Percentiles rank a stretch among this genome's conserved stretches.
These are phyloP conservation scores for Hippopotamyrus pictus DNA, from an alignment of 2,797 vertebrate species.

Conservation along the genomic window DNA sequence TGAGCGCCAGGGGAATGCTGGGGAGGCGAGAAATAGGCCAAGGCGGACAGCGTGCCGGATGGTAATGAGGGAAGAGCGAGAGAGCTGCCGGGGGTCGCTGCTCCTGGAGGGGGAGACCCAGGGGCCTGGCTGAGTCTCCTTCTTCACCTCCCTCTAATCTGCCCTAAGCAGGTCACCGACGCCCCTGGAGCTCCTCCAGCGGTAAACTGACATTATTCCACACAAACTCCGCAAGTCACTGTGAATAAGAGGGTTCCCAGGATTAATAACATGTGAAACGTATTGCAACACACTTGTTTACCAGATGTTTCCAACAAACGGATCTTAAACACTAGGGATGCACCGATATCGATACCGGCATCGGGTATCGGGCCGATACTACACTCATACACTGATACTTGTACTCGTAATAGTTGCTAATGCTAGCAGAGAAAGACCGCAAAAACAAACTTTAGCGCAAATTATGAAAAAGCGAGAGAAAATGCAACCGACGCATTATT, in stretches of 20 bases:
- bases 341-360: too few relatives aligned
- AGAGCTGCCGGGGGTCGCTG: conserved; percentile 33
- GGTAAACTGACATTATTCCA: background rate
- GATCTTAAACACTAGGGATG: too few relatives aligned
- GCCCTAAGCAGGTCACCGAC: background rate
- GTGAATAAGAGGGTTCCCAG: background rate
- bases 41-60: conserved; percentile 17
- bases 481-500: too few relatives aligned
- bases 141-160: background rate
- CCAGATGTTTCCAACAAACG: background rate
- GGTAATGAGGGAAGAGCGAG: conserved; percentile 51
- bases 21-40: background rate
- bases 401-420: too few relatives aligned
- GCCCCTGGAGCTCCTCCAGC: background rate
- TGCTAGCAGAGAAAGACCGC: too few relatives aligned
- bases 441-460: too few relatives aligned
- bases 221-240: background rate
- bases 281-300: background rate
- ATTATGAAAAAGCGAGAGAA: too few relatives aligned
- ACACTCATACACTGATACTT: too few relatives aligned
- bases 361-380: too few relatives aligned
- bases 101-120: conserved; percentile 43
- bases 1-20: conserved; percentile 39
- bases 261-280: background rate
- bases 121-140: conserved; percentile 43